Evolutionary conservation across 2,888 invertebrate species (phyloP).

Genomic region (Lymantria dispar): DNA sequence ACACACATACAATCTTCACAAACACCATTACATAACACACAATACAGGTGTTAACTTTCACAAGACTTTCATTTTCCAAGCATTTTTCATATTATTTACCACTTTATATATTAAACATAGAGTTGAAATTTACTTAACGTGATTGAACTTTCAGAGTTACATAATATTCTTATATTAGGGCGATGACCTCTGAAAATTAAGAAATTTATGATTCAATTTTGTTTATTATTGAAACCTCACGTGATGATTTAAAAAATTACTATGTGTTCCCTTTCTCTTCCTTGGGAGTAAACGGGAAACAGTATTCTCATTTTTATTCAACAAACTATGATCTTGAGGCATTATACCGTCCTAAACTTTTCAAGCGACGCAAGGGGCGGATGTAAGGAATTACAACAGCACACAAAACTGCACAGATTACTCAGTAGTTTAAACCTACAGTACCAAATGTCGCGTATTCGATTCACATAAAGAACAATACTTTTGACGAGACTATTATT

Average conservation of each 20-base stretch:
- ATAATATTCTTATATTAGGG: conserved; percentile 21
- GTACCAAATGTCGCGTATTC: no score
- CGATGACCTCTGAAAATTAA: conserved; percentile 25
- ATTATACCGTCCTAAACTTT: no score
- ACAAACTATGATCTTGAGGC: no score
- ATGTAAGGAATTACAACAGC: no score
- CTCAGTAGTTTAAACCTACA: no score
- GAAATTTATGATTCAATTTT: conserved; percentile 16
- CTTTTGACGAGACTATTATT: no score
- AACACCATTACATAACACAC: conserved; percentile 31
- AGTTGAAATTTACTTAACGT: conserved; percentile 3
- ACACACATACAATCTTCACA: conserved; percentile 15
- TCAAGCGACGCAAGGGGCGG: no score
- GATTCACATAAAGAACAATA: no score
- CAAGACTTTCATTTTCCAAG: conserved; percentile 58
- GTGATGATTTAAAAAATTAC: neutral
- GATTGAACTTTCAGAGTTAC: conserved; percentile 9
- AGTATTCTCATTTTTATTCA: no score
- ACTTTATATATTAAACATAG: rapidly evolving
- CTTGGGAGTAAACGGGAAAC: no score
- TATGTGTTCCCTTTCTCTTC: neutral
- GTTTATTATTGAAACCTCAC: no score
- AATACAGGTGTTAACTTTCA: conserved; percentile 53
- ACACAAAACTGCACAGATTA: no score
- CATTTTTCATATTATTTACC: conserved; percentile 10